These are phyloP conservation scores for Smutsia gigantea DNA, from an alignment of 2,797 vertebrate genomes.

Conservation along the genomic window DNA sequence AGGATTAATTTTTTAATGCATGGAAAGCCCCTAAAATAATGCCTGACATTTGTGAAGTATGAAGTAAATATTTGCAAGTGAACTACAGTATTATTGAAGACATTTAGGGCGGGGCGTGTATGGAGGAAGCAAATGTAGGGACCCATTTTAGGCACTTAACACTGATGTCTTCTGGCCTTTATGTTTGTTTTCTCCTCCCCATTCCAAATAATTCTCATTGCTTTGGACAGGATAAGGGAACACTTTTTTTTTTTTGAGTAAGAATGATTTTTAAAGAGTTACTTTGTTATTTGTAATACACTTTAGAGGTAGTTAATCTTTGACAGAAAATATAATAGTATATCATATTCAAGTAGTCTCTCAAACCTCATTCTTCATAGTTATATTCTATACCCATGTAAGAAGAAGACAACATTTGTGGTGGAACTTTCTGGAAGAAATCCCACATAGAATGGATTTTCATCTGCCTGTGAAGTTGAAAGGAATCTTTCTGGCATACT, in stretches of 20 bases:
- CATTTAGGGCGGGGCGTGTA: too few relatives aligned
- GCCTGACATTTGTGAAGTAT: not conserved
- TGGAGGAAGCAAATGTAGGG: not conserved
- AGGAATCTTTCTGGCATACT: not conserved
- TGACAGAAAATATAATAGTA: conserved; percentile 17
- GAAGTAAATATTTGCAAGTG: not conserved
- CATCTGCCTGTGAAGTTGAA: not conserved
- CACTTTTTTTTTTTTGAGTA: not conserved
- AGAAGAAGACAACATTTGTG: not conserved
- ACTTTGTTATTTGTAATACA: not conserved
- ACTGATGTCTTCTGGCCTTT: not conserved
- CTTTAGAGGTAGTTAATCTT: not conserved
- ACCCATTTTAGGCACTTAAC: not conserved
- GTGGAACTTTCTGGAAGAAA: conserved; percentile 29
- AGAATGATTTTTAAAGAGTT: not conserved
- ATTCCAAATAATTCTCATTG: not conserved
- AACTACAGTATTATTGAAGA: not conserved
- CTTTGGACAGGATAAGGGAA: not conserved
- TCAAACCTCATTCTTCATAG: not conserved
- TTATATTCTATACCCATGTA: not conserved
- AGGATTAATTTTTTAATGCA: not conserved
- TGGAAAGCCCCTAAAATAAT: not conserved
- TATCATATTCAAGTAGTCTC: not conserved
- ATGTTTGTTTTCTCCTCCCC: not conserved
- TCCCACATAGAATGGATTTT: conserved; percentile 8